A percentile compares a stretch with the other conserved stretches of the same genome.
phyloP scores from a whole-genome alignment of 1,140 invertebrate genomes.

The Pogonognathellus flavescens region DNA sequence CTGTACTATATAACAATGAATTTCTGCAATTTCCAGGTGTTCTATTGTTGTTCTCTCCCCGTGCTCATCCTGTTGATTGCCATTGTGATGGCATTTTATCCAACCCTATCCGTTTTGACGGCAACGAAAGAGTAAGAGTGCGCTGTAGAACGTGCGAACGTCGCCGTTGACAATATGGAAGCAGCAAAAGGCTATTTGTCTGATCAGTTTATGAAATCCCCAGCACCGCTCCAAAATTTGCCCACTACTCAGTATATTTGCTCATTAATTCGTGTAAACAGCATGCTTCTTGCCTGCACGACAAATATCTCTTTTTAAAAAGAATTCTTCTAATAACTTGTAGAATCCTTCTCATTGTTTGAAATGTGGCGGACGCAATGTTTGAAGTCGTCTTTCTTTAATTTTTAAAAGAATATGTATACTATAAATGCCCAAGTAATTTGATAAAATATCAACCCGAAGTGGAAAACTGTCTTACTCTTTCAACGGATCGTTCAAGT shows the following conservation, averaged over 20 bases:
- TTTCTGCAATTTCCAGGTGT: conserved; percentile 58
- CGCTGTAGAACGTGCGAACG: neutral
- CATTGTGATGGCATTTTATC: conserved; percentile 61
- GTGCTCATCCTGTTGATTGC: conserved; percentile 61
- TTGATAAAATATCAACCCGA: neutral
- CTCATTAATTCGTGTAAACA: conserved; percentile 24
- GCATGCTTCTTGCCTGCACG: conserved; percentile 12
- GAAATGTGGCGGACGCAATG: neutral
- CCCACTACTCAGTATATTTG: conserved; percentile 21
- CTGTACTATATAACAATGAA: neutral
- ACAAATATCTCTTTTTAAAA: neutral
- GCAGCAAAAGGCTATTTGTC: neutral
- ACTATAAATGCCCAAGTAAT: no score
- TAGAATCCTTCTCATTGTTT: neutral
- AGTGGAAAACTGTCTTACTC: neutral
- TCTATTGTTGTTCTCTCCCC: conserved; percentile 64
- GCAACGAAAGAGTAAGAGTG: conserved; percentile 54
- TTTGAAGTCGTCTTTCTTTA: no score
- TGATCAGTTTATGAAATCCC: neutral
- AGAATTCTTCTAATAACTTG: conserved; percentile 1
- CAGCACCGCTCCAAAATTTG: conserved; percentile 4
- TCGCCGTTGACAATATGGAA: neutral
- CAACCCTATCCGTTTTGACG: conserved; percentile 60
- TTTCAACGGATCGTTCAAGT: neutral
- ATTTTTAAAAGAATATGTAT: no score